phyloP scores from a whole-genome alignment of 2,888 invertebrate genomes.

The Pycnomerus fuliginosus region DNA sequence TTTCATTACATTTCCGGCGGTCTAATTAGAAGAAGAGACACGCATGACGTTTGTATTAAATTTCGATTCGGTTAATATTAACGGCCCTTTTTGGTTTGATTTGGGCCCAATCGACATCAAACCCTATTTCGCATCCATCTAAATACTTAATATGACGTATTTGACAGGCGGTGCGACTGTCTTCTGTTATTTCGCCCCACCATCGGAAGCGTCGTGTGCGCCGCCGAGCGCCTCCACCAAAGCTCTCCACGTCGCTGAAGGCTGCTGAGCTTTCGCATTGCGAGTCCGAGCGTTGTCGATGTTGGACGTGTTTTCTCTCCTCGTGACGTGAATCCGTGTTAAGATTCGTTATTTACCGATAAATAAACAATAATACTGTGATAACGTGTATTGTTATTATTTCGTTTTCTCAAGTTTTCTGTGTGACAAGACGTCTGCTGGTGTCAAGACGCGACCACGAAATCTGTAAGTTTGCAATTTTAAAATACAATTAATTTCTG shows the following conservation, averaged over 20 bases:
- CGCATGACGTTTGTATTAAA: too few relatives aligned
- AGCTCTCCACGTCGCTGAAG: slow-evolving; percentile 23
- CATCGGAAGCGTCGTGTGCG: slow-evolving; percentile 22
- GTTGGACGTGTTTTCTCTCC: slow-evolving; percentile 11
- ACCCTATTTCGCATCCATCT: slow-evolving; percentile 35
- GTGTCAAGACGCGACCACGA: too few relatives aligned
- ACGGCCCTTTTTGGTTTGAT: not conserved
- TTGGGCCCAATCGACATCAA: slow-evolving; percentile 21
- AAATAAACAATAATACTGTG: too few relatives aligned
- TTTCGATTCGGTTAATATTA: too few relatives aligned
- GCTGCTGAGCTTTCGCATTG: slow-evolving; percentile 20
- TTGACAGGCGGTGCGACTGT: slow-evolving; percentile 45
- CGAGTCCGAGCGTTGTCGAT: slow-evolving; percentile 27
- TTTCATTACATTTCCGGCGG: not conserved
- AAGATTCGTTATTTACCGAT: too few relatives aligned
- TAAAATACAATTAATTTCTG: too few relatives aligned
- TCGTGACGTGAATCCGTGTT: too few relatives aligned
- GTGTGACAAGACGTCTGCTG: too few relatives aligned
- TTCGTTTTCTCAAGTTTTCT: too few relatives aligned
- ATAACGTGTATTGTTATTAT: too few relatives aligned
- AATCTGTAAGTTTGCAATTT: too few relatives aligned
- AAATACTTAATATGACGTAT: slow-evolving; percentile 45
- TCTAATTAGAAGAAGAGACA: too few relatives aligned
- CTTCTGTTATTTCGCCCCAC: slow-evolving; percentile 42
- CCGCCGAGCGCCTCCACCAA: slow-evolving; percentile 35